Percentiles rank a stretch among this genome's conserved stretches.
Evolutionary conservation across 2,113 vertebrate genomes (phyloP).

Genomic region (Heterocephalus glaber): DNA sequence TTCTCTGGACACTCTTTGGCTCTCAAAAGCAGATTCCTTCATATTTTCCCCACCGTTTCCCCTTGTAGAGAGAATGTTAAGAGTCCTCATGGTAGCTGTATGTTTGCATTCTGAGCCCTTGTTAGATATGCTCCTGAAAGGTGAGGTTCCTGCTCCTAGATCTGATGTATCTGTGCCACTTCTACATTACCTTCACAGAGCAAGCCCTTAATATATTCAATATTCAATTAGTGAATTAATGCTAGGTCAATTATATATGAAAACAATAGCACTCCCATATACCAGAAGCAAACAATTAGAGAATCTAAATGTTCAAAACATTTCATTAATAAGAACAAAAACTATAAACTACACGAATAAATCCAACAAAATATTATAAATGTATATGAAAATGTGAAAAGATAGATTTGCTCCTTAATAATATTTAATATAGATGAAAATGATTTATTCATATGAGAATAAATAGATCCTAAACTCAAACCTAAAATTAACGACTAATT

Average conservation of each 20-base stretch:
- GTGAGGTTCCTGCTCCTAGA: not conserved
- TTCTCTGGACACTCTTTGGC: not conserved
- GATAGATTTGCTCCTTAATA: not conserved
- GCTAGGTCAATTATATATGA: not conserved
- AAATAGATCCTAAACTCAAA: not conserved
- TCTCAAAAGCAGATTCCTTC: not conserved
- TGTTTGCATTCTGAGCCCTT: not conserved
- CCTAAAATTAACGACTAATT: not conserved
- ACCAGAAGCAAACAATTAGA: not conserved
- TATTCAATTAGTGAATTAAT: not conserved
- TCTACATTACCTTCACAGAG: not conserved
- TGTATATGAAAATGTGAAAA: not conserved
- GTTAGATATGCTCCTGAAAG: not conserved
- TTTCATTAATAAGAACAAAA: not conserved
- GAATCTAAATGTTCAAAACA: not conserved
- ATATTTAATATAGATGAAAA: conserved; percentile 12
- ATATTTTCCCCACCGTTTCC: not conserved
- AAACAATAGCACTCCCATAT: not conserved
- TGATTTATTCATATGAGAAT: not conserved
- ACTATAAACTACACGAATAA: not conserved
- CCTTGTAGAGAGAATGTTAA: not conserved
- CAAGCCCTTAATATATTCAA: not conserved
- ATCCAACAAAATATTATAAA: not conserved
- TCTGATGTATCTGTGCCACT: not conserved
- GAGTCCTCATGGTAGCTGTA: no score